phyloP scores from a whole-genome alignment of 2,113 vertebrate genomes.

The Ginglymostoma cirratum region DNA sequence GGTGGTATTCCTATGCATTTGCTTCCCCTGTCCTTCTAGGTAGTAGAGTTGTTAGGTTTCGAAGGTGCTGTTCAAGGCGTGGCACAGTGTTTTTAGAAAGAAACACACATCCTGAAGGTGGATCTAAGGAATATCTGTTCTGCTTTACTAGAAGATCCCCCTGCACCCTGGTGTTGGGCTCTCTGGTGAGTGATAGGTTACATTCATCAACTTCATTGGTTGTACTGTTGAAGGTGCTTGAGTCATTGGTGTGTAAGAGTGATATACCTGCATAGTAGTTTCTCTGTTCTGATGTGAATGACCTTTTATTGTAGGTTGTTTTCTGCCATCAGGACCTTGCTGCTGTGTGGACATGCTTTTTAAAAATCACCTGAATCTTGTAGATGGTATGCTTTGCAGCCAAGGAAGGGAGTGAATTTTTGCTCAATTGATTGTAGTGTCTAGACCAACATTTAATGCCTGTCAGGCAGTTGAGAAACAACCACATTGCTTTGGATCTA shows the following conservation, averaged over 20 bases:
- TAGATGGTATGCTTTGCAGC: too few species aligned
- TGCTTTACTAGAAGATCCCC: background rate
- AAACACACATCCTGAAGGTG: slow-evolving; percentile 23
- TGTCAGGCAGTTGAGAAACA: too few species aligned
- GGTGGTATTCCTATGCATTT: too few species aligned
- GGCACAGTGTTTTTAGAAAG: too few species aligned
- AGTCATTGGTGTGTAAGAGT: slow-evolving; percentile 34
- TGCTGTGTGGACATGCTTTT: background rate
- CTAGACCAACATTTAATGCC: too few species aligned
- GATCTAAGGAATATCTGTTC: too few species aligned
- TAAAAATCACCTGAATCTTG: background rate
- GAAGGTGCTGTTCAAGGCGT: too few species aligned
- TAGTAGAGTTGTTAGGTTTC: too few species aligned
- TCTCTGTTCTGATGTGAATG: background rate
- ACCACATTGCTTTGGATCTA: too few species aligned
- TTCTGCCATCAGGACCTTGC: background rate
- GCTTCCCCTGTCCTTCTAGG: too few species aligned
- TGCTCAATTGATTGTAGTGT: too few species aligned
- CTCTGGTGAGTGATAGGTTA: background rate
- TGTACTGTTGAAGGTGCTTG: slow-evolving; percentile 37
- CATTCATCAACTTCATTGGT: slow-evolving; percentile 1
- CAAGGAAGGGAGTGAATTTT: too few species aligned
- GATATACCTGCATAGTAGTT: slow-evolving; percentile 28
- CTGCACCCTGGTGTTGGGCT: background rate
- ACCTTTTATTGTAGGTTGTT: background rate